These are phyloP conservation scores for Chionis minor DNA, from an alignment of 2,113 vertebrate species.

Conservation along the genomic window DNA sequence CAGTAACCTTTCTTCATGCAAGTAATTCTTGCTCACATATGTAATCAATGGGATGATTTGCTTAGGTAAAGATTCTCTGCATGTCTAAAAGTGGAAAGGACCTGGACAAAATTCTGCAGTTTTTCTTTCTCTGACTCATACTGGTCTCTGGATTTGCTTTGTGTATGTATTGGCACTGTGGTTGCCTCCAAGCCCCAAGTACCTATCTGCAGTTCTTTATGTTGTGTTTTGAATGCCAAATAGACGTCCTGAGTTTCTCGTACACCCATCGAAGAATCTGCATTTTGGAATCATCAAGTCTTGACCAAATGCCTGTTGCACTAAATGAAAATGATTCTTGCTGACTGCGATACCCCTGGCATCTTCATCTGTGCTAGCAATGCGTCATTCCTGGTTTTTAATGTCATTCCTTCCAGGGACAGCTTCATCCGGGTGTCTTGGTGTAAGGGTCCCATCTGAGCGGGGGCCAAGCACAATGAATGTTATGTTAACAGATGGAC, in stretches of 20 bases:
- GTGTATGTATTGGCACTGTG: slow-evolving; percentile 56
- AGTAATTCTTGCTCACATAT: slow-evolving; percentile 23
- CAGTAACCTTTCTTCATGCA: slow-evolving; percentile 5
- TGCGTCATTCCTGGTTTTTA: neutral
- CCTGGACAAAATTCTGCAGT: slow-evolving; percentile 24
- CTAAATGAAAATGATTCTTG: neutral
- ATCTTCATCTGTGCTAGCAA: neutral
- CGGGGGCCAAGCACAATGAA: slow-evolving; percentile 14
- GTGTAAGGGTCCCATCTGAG: neutral
- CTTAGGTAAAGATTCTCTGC: slow-evolving; percentile 22
- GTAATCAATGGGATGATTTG: slow-evolving; percentile 26
- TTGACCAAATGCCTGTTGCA: neutral
- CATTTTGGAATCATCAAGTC: neutral
- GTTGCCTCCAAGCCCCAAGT: slow-evolving; percentile 14
- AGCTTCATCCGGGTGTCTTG: neutral
- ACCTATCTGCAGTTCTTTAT: slow-evolving; percentile 44
- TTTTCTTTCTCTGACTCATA: slow-evolving; percentile 61
- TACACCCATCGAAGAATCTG: neutral
- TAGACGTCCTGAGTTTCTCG: slow-evolving; percentile 1
- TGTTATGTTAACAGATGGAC: slow-evolving; percentile 27
- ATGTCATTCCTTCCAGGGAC: neutral
- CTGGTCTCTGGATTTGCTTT: slow-evolving; percentile 51
- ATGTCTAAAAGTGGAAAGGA: slow-evolving; percentile 15
- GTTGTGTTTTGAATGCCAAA: neutral
- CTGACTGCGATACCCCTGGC: neutral